Evolutionary conservation across 1,140 invertebrate genomes (phyloP), one percentile per base, ranked within the genome.

Genomic region (Brachionus koreanus): DNA sequence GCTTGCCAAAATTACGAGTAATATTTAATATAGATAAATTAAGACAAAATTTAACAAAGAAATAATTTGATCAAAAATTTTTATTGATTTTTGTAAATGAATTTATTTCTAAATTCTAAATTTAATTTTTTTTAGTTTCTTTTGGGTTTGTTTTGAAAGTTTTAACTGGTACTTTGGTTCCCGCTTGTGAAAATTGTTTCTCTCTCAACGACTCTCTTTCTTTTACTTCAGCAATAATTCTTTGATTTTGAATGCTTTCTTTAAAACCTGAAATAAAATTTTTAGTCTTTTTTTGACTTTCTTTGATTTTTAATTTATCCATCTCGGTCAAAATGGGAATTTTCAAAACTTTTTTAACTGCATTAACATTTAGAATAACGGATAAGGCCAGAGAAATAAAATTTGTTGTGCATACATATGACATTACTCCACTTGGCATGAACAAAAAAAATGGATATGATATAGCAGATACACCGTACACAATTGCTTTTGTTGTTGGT

Each of bases 361-460:
- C 86, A 12, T 93, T 92, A 79, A 95, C 90, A 87, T 91, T 93
- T 9, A 98, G 88, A 65, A 97, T 46, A 10, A 90, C 89, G 19
- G 94, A 93, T 92, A 97, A 95, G 0, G 90, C 63, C 5, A 98
- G 85, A 0, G 96, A 96, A 82, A 97, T 91, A 92, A 13, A 93
- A 94, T 92, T 92, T 84, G n/a, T 88, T 85, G 83, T 76, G 46
- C 65, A 83, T 37, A 74, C 63, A 39, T 49, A 82, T 43, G 49
- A 37, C 79, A 83, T 81, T 37, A 75, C 63, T 42, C 46, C 46
- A 9, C 61, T 79, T 61, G 63, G 79, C 57, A 82, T 67, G 37
- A 82, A 82, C 19, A 82, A 49, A 19, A 84, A 84, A 84, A 97
- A 93, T 4, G 94, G 93, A 63, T 97, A 91, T 85, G 95, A 92